phyloP scores from a whole-genome alignment of 2,797 vertebrate species.

The Argyrosomus regius region DNA sequence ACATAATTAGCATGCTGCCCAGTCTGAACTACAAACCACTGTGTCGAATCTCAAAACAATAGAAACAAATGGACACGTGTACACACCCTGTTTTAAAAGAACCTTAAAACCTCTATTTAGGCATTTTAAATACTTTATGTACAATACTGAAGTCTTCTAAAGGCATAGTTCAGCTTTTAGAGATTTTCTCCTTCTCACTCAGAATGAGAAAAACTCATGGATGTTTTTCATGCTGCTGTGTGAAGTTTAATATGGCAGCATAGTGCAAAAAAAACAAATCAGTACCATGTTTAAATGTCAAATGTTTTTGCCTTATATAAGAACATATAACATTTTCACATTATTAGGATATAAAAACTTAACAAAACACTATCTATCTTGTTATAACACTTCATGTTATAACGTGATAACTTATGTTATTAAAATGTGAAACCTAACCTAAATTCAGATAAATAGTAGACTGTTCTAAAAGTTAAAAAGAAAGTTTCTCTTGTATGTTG shows the following conservation, averaged over 20 bases:
- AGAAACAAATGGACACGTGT: slow-evolving; percentile 35
- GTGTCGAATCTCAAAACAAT: not conserved
- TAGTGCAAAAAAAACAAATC: too few species aligned
- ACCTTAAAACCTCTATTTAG: slow-evolving; percentile 7
- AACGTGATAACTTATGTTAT: too few species aligned
- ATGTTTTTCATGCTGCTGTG: slow-evolving; percentile 18
- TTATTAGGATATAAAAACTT: too few species aligned
- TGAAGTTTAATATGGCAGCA: slow-evolving; percentile 9
- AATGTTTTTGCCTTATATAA: too few species aligned
- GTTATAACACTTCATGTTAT: too few species aligned
- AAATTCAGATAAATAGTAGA: too few species aligned
- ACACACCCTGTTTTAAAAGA: slow-evolving; percentile 4
- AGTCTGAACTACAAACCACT: slow-evolving; percentile 36
- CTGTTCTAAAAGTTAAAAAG: too few species aligned
- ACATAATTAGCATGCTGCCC: slow-evolving; percentile 62
- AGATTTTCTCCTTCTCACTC: not conserved
- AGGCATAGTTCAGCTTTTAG: slow-evolving; percentile 20
- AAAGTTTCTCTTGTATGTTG: too few species aligned
- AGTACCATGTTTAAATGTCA: too few species aligned
- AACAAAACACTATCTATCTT: too few species aligned
- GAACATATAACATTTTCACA: too few species aligned
- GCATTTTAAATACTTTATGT: slow-evolving; percentile 5
- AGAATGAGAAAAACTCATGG: slow-evolving; percentile 10
- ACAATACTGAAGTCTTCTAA: slow-evolving; percentile 20
- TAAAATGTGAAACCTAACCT: too few species aligned